phyloP scores from a whole-genome alignment of 23 tunicate species.

The Halocynthia aurantium region DNA sequence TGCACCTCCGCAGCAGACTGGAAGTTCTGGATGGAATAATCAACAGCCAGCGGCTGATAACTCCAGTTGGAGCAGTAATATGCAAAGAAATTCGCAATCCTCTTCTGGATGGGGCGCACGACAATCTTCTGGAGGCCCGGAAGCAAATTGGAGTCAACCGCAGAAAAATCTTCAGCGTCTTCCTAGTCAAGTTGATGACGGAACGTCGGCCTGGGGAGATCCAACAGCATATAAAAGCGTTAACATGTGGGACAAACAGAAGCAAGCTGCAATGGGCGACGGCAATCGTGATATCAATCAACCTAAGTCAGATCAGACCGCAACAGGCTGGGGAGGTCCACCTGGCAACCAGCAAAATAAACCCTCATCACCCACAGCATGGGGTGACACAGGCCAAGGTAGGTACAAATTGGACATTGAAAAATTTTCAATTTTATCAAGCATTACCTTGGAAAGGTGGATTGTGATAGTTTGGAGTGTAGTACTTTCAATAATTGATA shows the following conservation, averaged over 20 bases:
- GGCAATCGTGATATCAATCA: conserved; percentile 21
- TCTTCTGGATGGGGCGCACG: conserved; percentile 45
- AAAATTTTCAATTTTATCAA: too few species aligned
- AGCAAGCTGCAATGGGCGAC: conserved; percentile 7
- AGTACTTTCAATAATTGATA: too few species aligned
- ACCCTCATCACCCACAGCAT: conserved; percentile 54
- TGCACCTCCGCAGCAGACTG: conserved; percentile 14
- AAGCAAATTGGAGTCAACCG: conserved; percentile 11
- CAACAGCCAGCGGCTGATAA: not conserved
- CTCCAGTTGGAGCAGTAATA: conserved; percentile 3
- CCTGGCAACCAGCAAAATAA: conserved; percentile 32
- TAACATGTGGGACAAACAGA: conserved; percentile 76
- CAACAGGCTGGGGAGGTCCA: conserved; percentile 79
- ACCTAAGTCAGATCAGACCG: conserved; percentile 19
- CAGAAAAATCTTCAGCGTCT: conserved; percentile 18
- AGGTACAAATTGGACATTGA: conserved; percentile 16
- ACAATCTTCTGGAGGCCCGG: conserved; percentile 3
- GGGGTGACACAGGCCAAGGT: conserved; percentile 54
- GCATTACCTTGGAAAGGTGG: too few species aligned
- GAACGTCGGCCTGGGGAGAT: conserved; percentile 93
- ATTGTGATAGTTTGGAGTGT: too few species aligned
- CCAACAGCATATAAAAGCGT: conserved; percentile 69
- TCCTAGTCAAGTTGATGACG: conserved; percentile 66
- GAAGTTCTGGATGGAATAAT: conserved; percentile 36
- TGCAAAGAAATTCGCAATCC: conserved; percentile 12